A percentile compares a stretch with the other conserved stretches of the same genome.
Evolutionary conservation across 1,140 invertebrate genomes (phyloP).

Genomic region (Atopsyche davidsoni): DNA sequence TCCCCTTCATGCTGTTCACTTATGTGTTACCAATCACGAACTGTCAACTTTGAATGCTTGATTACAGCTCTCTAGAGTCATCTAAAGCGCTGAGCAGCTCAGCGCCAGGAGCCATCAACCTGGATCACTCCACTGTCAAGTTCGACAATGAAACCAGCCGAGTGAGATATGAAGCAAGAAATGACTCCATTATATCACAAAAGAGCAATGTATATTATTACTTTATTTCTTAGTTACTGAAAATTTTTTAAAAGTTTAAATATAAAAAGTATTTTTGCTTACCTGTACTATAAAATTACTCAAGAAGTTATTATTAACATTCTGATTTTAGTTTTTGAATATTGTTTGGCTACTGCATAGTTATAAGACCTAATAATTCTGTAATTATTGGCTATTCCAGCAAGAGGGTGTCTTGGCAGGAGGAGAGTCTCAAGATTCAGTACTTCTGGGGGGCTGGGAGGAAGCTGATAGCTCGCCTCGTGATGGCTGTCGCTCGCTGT

Average conservation of each 20-base stretch:
- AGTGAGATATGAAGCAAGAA: conserved; percentile 16
- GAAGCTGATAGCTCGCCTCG: conserved; percentile 44
- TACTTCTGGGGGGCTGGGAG: conserved; percentile 30
- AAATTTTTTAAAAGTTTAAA: too few species aligned
- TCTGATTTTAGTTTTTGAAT: too few species aligned
- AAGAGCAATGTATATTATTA: too few species aligned
- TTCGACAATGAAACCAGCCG: conserved; percentile 37
- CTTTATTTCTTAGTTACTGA: too few species aligned
- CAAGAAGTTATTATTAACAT: too few species aligned
- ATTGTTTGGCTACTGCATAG: too few species aligned
- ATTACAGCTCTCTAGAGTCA: conserved; percentile 49
- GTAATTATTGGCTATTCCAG: neutral
- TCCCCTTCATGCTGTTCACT: too few species aligned
- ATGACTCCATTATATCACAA: conserved; percentile 42
- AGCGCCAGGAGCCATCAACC: conserved; percentile 78
- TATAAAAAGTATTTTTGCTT: too few species aligned
- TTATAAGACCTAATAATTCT: neutral
- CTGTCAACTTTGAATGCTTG: neutral
- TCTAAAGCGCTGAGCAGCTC: conserved; percentile 71
- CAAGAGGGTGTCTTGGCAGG: conserved; percentile 30
- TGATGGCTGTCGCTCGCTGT: conserved; percentile 72
- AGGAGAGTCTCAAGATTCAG: conserved; percentile 39
- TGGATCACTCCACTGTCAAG: conserved; percentile 67
- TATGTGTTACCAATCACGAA: too few species aligned
- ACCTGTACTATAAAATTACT: too few species aligned